phyloP scores from a whole-genome alignment of 1,140 invertebrate species.

The Drosophila suzukii region DNA sequence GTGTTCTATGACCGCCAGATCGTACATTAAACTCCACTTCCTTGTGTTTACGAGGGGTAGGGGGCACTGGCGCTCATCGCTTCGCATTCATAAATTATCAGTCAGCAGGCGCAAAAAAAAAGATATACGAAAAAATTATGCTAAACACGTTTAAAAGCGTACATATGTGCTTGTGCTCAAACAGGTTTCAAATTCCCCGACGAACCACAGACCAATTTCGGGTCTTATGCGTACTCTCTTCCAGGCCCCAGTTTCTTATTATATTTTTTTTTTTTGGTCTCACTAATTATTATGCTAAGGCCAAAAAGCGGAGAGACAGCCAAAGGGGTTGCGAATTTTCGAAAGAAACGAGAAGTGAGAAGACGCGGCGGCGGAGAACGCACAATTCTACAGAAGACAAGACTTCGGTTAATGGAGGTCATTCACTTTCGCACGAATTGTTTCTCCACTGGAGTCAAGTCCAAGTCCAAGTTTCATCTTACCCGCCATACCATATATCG shows the following conservation, averaged over 20 bases:
- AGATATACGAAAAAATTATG: slow-evolving; percentile 60
- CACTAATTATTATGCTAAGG: slow-evolving; percentile 82
- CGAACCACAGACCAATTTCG: slow-evolving; percentile 68
- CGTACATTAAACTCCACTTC: slow-evolving; percentile 74
- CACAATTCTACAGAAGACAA: slow-evolving; percentile 63
- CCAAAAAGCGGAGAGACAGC: slow-evolving; percentile 19
- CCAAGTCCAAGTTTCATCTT: slow-evolving; percentile 62
- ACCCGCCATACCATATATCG: slow-evolving; percentile 36
- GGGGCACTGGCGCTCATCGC: slow-evolving; percentile 75
- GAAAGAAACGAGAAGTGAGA: slow-evolving; percentile 38
- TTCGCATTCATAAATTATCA: slow-evolving; percentile 78
- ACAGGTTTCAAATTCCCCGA: slow-evolving; percentile 81
- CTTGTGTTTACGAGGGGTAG: slow-evolving; percentile 55
- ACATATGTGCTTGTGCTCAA: slow-evolving; percentile 49
- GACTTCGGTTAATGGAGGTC: slow-evolving; percentile 81
- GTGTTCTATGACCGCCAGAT: slow-evolving; percentile 53
- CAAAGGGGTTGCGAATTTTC: slow-evolving; percentile 72
- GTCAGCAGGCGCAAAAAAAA: slow-evolving; percentile 28
- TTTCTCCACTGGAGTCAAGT: slow-evolving; percentile 76
- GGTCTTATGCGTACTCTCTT: slow-evolving; percentile 51
- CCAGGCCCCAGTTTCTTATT: slow-evolving; percentile 41
- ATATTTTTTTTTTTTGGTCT: slow-evolving; percentile 61
- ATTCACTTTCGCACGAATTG: slow-evolving; percentile 83
- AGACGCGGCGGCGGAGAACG: slow-evolving; percentile 30
- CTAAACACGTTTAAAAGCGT: slow-evolving; percentile 70